Evolutionary conservation across 2,797 vertebrate genomes (phyloP).

Genomic region (Phrynocephalus forsythii): DNA sequence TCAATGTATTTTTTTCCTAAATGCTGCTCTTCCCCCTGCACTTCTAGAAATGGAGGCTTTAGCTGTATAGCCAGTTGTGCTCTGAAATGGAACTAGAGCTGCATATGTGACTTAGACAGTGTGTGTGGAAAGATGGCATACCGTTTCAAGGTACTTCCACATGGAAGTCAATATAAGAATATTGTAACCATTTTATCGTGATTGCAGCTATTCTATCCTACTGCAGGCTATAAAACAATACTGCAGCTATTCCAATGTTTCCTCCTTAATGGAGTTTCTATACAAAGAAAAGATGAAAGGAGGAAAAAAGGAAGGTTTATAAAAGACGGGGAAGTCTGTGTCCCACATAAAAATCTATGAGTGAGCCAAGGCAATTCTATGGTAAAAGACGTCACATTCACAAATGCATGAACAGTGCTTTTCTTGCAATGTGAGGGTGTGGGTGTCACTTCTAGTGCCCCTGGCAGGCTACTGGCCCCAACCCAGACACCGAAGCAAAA

Average conservation of each 20-base stretch:
- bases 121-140: too few species aligned
- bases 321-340: not conserved
- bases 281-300: not conserved
- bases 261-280: not conserved
- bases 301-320: not conserved
- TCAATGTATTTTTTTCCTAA: not conserved
- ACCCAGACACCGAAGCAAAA: too few species aligned
- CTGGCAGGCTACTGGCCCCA: too few species aligned
- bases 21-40: not conserved
- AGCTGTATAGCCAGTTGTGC: not conserved
- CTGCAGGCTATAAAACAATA: too few species aligned
- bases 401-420: not conserved
- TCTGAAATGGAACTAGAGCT: not conserved
- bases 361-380: not conserved
- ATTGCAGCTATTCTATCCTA: too few species aligned
- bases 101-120: not conserved
- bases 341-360: not conserved
- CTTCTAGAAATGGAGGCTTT: not conserved
- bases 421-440: not conserved
- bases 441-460: too few species aligned
- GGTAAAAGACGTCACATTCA: not conserved
- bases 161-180: not conserved
- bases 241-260: not conserved
- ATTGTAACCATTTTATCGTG: not conserved
- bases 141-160: not conserved